Evolutionary conservation across 1,140 invertebrate genomes (phyloP).

Genomic region (Plutomurus gul): DNA sequence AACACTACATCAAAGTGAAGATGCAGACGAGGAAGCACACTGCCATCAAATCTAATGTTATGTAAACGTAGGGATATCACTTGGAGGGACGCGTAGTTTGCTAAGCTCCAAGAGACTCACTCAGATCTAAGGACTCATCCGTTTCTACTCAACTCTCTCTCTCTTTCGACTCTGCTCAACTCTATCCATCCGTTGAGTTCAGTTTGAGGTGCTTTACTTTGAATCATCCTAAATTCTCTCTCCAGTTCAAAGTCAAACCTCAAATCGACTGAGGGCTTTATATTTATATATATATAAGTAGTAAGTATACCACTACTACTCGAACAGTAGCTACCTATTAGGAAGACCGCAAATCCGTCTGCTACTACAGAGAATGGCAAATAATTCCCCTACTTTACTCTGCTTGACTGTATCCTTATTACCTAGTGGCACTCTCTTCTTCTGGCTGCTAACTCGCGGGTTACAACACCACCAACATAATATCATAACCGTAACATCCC

Average conservation of each 20-base stretch:
- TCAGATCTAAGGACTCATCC: background rate
- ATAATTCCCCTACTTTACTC: background rate
- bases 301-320: background rate
- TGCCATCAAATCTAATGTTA: too few species aligned
- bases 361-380: constrained; percentile 21
- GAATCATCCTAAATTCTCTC: constrained; percentile 6
- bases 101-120: too few species aligned
- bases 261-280: too few species aligned
- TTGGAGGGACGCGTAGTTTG: too few species aligned
- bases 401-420: background rate
- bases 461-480: background rate
- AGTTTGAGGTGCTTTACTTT: background rate
- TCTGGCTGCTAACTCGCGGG: background rate
- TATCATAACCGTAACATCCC: too few species aligned
- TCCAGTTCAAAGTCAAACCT: background rate
- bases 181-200: background rate
- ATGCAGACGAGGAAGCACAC: too few species aligned
- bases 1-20: too few species aligned
- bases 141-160: constrained; percentile 7
- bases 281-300: too few species aligned
- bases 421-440: background rate
- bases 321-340: background rate
- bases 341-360: constrained; percentile 10
- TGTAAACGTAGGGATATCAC: too few species aligned
- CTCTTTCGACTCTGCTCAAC: too few species aligned